Evolutionary conservation across 2,797 vertebrate species (phyloP).

Genomic region (Sandelia bainsii): DNA sequence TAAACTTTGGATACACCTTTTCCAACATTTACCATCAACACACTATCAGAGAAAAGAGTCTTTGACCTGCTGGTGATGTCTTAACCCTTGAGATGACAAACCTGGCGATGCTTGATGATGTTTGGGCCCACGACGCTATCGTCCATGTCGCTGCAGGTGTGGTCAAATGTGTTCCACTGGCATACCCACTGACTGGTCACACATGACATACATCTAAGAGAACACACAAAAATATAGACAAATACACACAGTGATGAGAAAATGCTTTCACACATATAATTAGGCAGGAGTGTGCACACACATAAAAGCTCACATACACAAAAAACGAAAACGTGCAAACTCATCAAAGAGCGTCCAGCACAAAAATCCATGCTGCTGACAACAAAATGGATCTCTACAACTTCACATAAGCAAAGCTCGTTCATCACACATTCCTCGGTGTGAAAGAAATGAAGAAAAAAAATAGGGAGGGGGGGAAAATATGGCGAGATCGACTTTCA

Average conservation of each 20-base stretch:
- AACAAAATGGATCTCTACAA: constrained; percentile 81
- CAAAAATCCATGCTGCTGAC: constrained; percentile 77
- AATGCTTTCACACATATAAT: constrained; percentile 11
- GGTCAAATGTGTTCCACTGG: constrained; percentile 90
- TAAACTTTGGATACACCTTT: constrained; percentile 27
- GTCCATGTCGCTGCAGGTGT: constrained; percentile 84
- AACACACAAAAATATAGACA: constrained; percentile 4
- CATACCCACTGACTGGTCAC: constrained; percentile 93
- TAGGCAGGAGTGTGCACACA: neutral
- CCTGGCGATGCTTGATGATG: constrained; percentile 90
- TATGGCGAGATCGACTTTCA: constrained; percentile 79
- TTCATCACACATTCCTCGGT: constrained; percentile 80
- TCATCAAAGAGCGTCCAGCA: constrained; percentile 73
- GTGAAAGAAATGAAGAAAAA: constrained; percentile 68
- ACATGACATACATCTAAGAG: constrained; percentile 92
- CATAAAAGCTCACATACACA: constrained; percentile 34
- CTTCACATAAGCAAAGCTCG: constrained; percentile 81
- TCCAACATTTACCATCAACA: neutral
- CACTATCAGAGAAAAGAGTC: neutral
- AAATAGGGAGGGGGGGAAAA: constrained; percentile 36
- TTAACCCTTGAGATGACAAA: constrained; percentile 63
- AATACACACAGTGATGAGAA: neutral
- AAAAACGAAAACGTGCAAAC: constrained; percentile 73
- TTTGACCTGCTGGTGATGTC: neutral
- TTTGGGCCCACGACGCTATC: constrained; percentile 68